These are phyloP conservation scores for Oryctes rhinoceros DNA, from an alignment of 1,140 invertebrate species.

Conservation along the genomic window DNA sequence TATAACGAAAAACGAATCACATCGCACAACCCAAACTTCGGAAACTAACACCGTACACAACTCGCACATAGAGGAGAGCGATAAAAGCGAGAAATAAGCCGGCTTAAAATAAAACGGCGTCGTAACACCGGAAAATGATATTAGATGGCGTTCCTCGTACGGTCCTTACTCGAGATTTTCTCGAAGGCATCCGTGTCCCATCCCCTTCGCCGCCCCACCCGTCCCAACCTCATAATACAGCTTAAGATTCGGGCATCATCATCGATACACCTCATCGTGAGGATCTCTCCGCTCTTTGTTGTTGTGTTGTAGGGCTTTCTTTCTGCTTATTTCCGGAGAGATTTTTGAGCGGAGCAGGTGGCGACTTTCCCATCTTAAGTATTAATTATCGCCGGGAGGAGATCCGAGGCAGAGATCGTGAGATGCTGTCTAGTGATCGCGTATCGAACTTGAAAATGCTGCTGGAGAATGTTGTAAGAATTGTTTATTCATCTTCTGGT, in stretches of 20 bases:
- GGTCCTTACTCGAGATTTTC: conserved; percentile 19
- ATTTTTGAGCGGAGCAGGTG: conserved; percentile 21
- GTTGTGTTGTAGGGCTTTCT: conserved; percentile 25
- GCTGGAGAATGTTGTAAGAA: too few relatives aligned
- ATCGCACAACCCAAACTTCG: background rate
- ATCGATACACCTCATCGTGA: background rate
- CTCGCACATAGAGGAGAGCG: background rate
- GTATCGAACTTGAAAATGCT: too few relatives aligned
- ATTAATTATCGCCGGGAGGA: conserved; percentile 15
- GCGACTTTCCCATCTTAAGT: conserved; percentile 12
- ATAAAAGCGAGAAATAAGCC: conserved; percentile 32
- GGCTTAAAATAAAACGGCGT: conserved; percentile 30
- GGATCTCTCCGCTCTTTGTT: background rate
- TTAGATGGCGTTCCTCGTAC: conserved; percentile 8
- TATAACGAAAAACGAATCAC: background rate
- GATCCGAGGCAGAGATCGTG: background rate
- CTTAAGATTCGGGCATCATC: conserved; percentile 16
- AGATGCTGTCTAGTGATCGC: too few relatives aligned
- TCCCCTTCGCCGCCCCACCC: background rate
- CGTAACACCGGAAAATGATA: conserved; percentile 31
- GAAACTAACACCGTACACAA: background rate
- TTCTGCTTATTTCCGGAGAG: conserved; percentile 20
- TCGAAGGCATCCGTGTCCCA: background rate
- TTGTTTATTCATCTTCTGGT: too few relatives aligned
- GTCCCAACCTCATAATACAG: background rate